Evolutionary conservation across 2,797 vertebrate genomes (phyloP), one percentile per base, ranked within the genome.

Genomic region (Decapterus maruadsi): DNA sequence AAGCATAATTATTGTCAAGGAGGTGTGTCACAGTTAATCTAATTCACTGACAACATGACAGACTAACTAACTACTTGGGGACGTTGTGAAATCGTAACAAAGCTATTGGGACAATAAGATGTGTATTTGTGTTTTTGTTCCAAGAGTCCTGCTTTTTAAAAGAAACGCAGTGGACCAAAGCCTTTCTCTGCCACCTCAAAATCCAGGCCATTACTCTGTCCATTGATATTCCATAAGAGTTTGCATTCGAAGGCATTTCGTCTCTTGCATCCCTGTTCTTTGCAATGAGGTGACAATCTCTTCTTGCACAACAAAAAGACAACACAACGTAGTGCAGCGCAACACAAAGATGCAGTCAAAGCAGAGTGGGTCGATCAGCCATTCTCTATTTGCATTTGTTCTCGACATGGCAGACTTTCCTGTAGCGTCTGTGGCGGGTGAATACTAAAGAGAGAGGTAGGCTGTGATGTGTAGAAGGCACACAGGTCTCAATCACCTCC

Each of bases 401-500:
- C 85, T 89, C 66, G 17, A 75, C 51, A 54, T 62, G 64, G 74
- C 83, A 92, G 83, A 84, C 82, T 76, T 87, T 91, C 78, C 80
- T 74, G 79, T 81, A 75, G 68, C 77, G 84, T 81, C 74, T 84
- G 83, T 66, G 67, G 74, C 56, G 7, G 75, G 64, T 87, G 93
- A 94, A 94, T 92, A 88, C 91, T 90, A 89, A 93, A 82, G 71
- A 88, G 78, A 58, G 46, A 78, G 82, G 22, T 3, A 34, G 71
- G 62, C 80, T 86, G 74, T 89, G 88, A 88, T 88, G 89, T 78
- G 62, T 68, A 85, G 43, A 74, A 79, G 68, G 74, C 42, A 13
- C 65, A 59, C 68, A 67, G 80, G 82, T 89, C 90, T 93, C 89
- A 89, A 88, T 90, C 93, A 72, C 79, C 65, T 91, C 90, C 89